These are phyloP conservation scores for Megalurothrips usitatus DNA, from an alignment of 2,888 invertebrate genomes.

Conservation along the genomic window DNA sequence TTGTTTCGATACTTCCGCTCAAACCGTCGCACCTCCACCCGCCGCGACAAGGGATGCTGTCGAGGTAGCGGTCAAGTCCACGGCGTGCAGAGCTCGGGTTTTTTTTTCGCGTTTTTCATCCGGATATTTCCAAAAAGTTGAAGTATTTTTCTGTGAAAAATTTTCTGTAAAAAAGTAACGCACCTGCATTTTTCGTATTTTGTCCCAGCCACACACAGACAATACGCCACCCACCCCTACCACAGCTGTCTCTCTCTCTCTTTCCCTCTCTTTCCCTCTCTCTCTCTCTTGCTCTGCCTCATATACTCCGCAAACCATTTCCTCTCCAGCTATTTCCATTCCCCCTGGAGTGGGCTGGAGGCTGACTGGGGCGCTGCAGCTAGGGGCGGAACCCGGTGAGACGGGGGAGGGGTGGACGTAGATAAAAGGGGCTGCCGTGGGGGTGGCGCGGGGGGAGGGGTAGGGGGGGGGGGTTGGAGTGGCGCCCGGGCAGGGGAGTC, in stretches of 20 bases:
- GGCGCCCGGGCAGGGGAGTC: not conserved
- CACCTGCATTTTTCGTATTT: not conserved
- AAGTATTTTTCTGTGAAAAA: too few species aligned
- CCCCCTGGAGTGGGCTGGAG: not conserved
- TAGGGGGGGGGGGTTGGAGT: not conserved
- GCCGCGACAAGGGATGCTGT: not conserved
- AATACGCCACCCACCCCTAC: not conserved
- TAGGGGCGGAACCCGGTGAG: not conserved
- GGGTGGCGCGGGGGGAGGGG: not conserved
- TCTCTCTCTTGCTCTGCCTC: not conserved
- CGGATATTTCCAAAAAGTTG: too few species aligned
- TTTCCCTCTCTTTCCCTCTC: not conserved
- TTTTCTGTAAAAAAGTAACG: too few species aligned
- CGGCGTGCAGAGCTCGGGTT: too few species aligned
- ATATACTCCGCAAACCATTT: not conserved
- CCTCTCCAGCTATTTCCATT: not conserved
- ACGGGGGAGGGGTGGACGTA: not conserved
- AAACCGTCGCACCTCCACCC: not conserved
- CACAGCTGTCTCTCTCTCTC: not conserved
- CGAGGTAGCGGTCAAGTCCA: not conserved
- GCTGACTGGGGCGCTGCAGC: not conserved
- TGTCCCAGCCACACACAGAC: not conserved
- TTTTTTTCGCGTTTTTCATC: not conserved
- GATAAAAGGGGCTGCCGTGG: too few species aligned
- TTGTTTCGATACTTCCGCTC: slow-evolving; percentile 7